These are phyloP conservation scores for Mamestra configurata DNA, from an alignment of 1,140 invertebrate genomes.

Conservation along the genomic window DNA sequence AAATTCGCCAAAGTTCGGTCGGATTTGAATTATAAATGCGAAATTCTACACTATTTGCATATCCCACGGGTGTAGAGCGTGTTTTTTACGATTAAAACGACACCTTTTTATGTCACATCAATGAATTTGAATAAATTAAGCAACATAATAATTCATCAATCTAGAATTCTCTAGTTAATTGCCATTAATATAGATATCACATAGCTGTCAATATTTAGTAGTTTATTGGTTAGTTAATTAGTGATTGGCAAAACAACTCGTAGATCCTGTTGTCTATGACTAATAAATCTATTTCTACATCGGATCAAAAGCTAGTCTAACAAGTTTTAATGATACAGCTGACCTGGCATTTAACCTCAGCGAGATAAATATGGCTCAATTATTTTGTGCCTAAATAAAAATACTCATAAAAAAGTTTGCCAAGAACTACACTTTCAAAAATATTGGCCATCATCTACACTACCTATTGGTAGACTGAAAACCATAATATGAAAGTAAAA, in stretches of 20 bases:
- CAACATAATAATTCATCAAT: background rate
- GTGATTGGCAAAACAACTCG: slow-evolving; percentile 2
- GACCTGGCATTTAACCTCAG: background rate
- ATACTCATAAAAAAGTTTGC: too few species aligned
- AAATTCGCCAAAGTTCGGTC: slow-evolving; percentile 83
- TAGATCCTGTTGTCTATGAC: slow-evolving; percentile 37
- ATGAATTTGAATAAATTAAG: slow-evolving; percentile 48
- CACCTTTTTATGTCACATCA: slow-evolving; percentile 53
- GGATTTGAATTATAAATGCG: slow-evolving; percentile 85
- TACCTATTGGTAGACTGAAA: too few species aligned
- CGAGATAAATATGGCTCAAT: too few species aligned
- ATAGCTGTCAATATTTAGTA: slow-evolving; percentile 35
- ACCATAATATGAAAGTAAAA: too few species aligned
- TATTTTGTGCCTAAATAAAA: too few species aligned
- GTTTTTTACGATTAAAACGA: slow-evolving; percentile 50
- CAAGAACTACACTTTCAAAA: too few species aligned
- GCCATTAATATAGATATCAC: slow-evolving; percentile 31
- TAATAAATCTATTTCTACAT: slow-evolving; percentile 12
- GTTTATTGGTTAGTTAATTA: slow-evolving; percentile 36
- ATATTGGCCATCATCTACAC: too few species aligned
- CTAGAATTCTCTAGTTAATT: background rate
- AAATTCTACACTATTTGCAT: slow-evolving; percentile 84
- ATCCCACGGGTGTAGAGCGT: slow-evolving; percentile 77
- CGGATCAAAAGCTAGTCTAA: background rate
- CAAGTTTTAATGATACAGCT: background rate